Base-by-base conservation (phyloP, 1,140 invertebrate genomes). In the Orussus abietinus region DNA sequence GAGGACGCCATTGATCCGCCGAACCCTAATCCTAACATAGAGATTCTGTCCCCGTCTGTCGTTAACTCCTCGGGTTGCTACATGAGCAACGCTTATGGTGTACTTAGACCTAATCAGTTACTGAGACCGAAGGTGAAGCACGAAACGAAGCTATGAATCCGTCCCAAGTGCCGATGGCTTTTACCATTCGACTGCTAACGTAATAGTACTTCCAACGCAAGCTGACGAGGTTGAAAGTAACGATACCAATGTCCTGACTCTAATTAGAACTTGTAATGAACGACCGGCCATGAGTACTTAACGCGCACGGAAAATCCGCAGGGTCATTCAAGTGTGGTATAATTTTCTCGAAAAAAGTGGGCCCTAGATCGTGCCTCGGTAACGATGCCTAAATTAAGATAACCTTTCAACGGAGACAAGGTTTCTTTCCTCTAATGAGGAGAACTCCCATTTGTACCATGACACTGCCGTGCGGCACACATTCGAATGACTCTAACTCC, bases 81-180 rank as follows among this genome's bases (percentile, higher is more conserved):
- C 36, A 45, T 57, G 14, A 69, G 53, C 43, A 63, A 62, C 51
- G 52, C 59, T 18, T 64, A 66, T 34, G 59, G 62, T 18, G 32
- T 55, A 9, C 28, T 61, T 4, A 55, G 70, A 31, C 49, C 66
- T 3, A 69, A 60, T 61, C 69, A 66, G 33, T 50, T 66, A 32
- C 51, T 68, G 19, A 61, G 65, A 47, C 46, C 59, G 34, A 69
- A 69, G 51, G 65, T 71, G 3, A 73, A 73, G 49, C 70, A 70
- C 29, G 70, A 73, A 57, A 73, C 70, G 14, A 71, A 72, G 50
- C 54, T 73, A 18, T 73, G 44, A 71, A 12, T 13, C 3, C 15
- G 12, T 15, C 12, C 5, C 20, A 6, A n/a, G 15, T 38, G 38
- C 13, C 20, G 21, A 12, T 25, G 34, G 5, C 19, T 5, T 19